phyloP scores from a whole-genome alignment of 2,888 invertebrate genomes.

The Dinocampus coccinellae region DNA sequence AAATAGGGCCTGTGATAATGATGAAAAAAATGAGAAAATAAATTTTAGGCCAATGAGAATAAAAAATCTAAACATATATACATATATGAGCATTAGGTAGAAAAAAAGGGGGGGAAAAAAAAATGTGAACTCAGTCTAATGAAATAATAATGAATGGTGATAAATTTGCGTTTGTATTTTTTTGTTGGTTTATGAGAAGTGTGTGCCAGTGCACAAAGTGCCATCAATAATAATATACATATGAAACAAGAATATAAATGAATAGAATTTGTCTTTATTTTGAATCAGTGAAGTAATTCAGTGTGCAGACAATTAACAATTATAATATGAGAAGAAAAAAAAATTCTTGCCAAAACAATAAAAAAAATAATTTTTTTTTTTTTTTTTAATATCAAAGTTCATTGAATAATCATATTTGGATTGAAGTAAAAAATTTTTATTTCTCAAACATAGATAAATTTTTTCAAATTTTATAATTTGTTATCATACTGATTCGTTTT shows the following conservation, averaged over 20 bases:
- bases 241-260: not conserved
- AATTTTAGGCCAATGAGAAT: conserved; percentile 20
- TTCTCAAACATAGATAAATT: not conserved
- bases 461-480: not conserved
- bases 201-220: conserved; percentile 63
- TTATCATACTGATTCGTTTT: not conserved
- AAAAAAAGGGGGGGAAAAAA: conserved; percentile 2
- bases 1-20: conserved; percentile 17
- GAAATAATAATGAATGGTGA: not conserved
- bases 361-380: not conserved
- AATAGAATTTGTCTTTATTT: not conserved
- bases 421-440: not conserved
- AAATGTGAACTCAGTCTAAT: not conserved
- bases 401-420: not conserved
- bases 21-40: not conserved
- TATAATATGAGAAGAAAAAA: not conserved
- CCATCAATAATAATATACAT: conserved; percentile 52
- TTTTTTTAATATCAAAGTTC: not conserved
- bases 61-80: conserved; percentile 12
- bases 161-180: conserved; percentile 17
- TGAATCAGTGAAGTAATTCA: not conserved
- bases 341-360: not conserved
- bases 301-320: not conserved
- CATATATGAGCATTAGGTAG: conserved; percentile 25
- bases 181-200: conserved; percentile 31